A percentile compares a stretch with the other conserved stretches of the same genome.
These are phyloP conservation scores for Adrianichthys oophorus DNA, from an alignment of 2,797 vertebrate genomes.

Conservation along the genomic window DNA sequence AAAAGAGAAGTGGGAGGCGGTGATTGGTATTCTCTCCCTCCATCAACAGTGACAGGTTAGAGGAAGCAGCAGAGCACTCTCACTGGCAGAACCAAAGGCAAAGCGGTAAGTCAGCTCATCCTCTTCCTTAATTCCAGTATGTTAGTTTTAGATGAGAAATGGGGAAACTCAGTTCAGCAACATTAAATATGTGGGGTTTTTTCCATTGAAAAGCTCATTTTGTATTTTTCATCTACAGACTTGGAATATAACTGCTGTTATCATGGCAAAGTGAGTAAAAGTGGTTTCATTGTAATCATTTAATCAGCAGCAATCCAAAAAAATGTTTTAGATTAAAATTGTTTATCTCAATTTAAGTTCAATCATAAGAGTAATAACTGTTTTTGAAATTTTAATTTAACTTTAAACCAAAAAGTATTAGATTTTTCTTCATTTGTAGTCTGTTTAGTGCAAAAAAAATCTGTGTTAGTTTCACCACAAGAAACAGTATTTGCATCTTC, in stretches of 20 bases:
- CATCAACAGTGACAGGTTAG: slow-evolving; percentile 42
- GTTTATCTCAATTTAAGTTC: no score
- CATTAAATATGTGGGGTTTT: not conserved
- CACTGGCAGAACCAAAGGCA: slow-evolving; percentile 6
- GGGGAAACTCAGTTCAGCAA: not conserved
- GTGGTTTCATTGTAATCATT: not conserved
- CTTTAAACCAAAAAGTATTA: no score
- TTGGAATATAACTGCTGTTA: slow-evolving; percentile 30
- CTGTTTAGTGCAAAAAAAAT: slow-evolving; percentile 2
- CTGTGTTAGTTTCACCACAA: not conserved
- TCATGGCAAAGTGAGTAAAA: slow-evolving; percentile 77
- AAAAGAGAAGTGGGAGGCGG: slow-evolving; percentile 44
- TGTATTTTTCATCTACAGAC: slow-evolving; percentile 48
- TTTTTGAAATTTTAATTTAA: no score
- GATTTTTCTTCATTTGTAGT: no score
- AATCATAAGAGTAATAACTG: no score
- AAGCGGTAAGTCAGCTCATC: slow-evolving; percentile 46
- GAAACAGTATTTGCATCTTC: slow-evolving; percentile 5
- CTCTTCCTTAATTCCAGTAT: not conserved
- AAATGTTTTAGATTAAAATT: no score
- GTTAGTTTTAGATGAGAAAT: not conserved
- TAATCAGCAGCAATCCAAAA: not conserved
- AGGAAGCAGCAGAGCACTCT: slow-evolving; percentile 24
- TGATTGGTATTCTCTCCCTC: slow-evolving; percentile 25
- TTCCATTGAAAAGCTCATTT: not conserved